A percentile compares a stretch with the other conserved stretches of the same genome.
Conservation (phyloP, 2,797 vertebrate species). For the Gymnopithys bicolor region DNA sequence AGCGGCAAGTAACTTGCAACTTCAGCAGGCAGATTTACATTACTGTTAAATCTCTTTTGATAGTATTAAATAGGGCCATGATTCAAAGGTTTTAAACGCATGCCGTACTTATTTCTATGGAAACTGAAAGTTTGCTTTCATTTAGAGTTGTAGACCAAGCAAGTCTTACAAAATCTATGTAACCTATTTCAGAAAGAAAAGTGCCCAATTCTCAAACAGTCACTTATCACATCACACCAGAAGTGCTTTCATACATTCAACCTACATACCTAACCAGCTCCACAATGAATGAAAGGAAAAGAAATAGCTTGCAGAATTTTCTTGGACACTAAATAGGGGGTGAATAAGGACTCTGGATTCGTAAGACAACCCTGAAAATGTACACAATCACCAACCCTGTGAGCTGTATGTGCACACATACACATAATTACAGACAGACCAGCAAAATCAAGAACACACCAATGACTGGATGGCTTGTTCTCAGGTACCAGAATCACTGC, state of each 20-base stretch:
- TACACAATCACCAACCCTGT: background rate
- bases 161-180: background rate
- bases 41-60: background rate
- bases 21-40: background rate
- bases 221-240: background rate
- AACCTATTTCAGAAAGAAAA: conserved; percentile 1
- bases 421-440: background rate
- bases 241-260: background rate
- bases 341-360: background rate
- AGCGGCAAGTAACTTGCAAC: background rate
- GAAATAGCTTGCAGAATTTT: background rate
- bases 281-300: background rate
- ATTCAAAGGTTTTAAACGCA: conserved; percentile 13
- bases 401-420: background rate
- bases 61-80: background rate
- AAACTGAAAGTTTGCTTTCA: conserved; percentile 30
- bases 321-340: background rate
- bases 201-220: background rate
- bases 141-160: background rate
- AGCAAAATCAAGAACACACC: background rate
- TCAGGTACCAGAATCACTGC: background rate
- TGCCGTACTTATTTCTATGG: conserved; percentile 8
- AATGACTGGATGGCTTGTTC: background rate
- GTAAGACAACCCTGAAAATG: background rate
- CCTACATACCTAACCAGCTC: background rate